These are phyloP conservation scores for Meliscaeva auricollis DNA, from an alignment of 2,888 invertebrate genomes.

Conservation along the genomic window DNA sequence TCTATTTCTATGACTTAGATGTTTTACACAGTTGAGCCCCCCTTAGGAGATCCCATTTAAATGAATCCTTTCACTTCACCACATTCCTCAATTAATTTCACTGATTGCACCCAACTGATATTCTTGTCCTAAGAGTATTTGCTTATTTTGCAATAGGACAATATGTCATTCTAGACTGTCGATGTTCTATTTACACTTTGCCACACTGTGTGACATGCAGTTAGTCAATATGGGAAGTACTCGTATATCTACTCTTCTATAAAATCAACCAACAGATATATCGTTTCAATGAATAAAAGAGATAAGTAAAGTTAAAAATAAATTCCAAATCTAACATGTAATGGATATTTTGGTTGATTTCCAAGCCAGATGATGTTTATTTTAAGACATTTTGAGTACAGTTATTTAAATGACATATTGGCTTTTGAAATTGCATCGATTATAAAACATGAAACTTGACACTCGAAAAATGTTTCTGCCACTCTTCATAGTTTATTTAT, in stretches of 20 bases:
- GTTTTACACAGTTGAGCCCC: slow-evolving; percentile 18
- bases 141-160: slow-evolving; percentile 66
- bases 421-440: too few relatives aligned
- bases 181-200: slow-evolving; percentile 66
- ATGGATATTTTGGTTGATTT: background rate
- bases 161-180: slow-evolving; percentile 72
- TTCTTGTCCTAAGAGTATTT: slow-evolving; percentile 63
- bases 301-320: background rate
- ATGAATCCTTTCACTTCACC: slow-evolving; percentile 68
- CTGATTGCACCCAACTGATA: slow-evolving; percentile 70
- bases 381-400: too few relatives aligned
- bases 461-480: too few relatives aligned
- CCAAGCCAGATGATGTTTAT: background rate
- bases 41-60: slow-evolving; percentile 46
- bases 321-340: background rate
- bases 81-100: slow-evolving; percentile 73
- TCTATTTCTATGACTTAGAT: slow-evolving; percentile 32
- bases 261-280: background rate
- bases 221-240: slow-evolving; percentile 44
- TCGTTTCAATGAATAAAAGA: background rate
- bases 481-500: too few relatives aligned
- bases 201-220: slow-evolving; percentile 34
- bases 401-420: too few relatives aligned
- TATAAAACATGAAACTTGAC: too few relatives aligned
- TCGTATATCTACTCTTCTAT: background rate